A percentile compares a stretch with the other conserved stretches of the same genome.
These are phyloP conservation scores for Morpho helenor DNA, from an alignment of 2,888 invertebrate species.

Conservation along the genomic window DNA sequence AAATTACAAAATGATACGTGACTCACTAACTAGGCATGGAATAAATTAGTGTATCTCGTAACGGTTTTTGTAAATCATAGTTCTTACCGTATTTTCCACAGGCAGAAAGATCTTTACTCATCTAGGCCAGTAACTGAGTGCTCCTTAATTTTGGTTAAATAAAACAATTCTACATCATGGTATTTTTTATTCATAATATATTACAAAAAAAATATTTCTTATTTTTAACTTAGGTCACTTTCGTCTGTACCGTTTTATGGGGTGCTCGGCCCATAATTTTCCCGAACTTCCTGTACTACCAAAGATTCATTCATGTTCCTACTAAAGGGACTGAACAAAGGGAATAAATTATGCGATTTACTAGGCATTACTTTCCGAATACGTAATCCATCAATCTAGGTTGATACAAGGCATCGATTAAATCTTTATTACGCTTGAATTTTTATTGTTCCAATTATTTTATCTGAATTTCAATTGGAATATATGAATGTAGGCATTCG, in stretches of 20 bases:
- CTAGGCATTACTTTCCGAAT: constrained; percentile 16
- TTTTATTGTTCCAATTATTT: constrained; percentile 9
- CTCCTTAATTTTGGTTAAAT: no score
- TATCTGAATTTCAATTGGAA: neutral
- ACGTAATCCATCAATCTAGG: constrained; percentile 17
- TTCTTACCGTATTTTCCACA: no score
- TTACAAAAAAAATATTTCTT: no score
- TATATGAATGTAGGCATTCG: no score
- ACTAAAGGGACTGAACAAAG: constrained; percentile 8
- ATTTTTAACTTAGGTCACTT: neutral
- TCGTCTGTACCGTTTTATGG: neutral
- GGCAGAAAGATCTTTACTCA: no score
- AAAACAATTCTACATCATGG: no score
- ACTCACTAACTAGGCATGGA: no score
- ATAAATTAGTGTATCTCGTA: no score
- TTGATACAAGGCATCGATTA: constrained; percentile 11
- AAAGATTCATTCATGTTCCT: constrained; percentile 9
- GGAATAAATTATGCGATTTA: constrained; percentile 16
- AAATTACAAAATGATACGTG: no score
- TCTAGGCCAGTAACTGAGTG: no score
- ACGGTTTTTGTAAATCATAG: no score
- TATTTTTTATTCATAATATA: no score
- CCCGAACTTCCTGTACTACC: constrained; percentile 3
- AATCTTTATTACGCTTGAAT: neutral
- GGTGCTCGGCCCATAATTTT: constrained; percentile 2